These are phyloP conservation scores for Dolichopus griseipennis DNA, from an alignment of 2,888 invertebrate genomes.

Conservation along the genomic window DNA sequence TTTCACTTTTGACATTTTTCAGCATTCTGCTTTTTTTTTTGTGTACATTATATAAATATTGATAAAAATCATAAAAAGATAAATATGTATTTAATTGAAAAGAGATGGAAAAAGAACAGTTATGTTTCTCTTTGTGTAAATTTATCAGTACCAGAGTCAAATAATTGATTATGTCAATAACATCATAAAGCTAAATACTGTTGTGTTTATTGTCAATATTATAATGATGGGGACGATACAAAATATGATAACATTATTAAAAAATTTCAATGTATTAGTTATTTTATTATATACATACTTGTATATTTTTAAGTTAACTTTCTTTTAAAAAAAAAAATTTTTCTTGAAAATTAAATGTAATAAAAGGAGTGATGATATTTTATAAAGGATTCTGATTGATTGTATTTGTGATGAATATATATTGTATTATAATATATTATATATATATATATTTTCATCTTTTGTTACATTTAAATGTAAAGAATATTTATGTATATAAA, in stretches of 20 bases:
- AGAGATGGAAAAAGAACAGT: not conserved
- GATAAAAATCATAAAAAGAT: slow-evolving; percentile 3
- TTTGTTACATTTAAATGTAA: no score
- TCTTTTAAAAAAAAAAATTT: no score
- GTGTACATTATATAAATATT: not conserved
- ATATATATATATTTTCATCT: no score
- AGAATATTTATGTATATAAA: no score
- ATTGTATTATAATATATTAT: no score
- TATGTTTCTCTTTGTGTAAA: not conserved
- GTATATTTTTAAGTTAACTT: no score
- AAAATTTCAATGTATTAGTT: not conserved
- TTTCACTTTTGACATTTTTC: not conserved
- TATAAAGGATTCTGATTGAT: no score
- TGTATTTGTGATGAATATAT: no score
- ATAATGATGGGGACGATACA: not conserved
- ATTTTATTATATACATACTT: not conserved
- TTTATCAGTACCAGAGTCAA: not conserved
- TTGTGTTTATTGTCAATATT: not conserved
- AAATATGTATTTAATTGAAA: not conserved
- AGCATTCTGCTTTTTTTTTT: not conserved
- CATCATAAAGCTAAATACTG: not conserved
- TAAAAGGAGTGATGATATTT: no score
- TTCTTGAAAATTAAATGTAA: no score
- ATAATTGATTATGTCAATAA: slow-evolving; percentile 6
- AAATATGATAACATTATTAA: not conserved